Base-by-base conservation (phyloP, 2,888 invertebrate species). In the Agrilus cyanescens region DNA sequence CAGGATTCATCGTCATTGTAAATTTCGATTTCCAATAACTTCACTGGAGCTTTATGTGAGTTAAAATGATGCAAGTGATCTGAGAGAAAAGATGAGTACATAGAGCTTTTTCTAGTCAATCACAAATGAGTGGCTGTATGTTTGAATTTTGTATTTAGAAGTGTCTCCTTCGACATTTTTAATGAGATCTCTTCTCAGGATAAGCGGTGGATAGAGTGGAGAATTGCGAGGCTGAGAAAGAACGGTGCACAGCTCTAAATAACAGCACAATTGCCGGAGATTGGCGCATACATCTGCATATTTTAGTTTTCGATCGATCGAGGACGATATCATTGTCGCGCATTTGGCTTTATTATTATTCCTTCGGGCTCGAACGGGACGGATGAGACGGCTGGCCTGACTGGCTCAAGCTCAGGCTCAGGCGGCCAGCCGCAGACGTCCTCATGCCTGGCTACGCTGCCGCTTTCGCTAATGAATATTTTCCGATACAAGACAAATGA, bases 211-310 rank as follows among this genome's bases (percentile, higher is more conserved):
- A 20, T 20, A 4, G 20, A 20, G 20, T 20, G 7, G 20, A 62
- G 62, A 63, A 63, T 62, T 61, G 58, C 60, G 53, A 53, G 57
- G 56, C 54, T 58, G 56, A 57, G 59, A 60, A 60, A 53, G 20
- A 20, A 20, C 20, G 20, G 20, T 59, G 62, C 58, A 37, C 58
- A 56, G 57, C 57, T 58, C 63, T 63, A 65, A 65, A 63, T 65
- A 62, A 64, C 64, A 63, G 60, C 58, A 64, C 63, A 65, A 65
- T 64, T 65, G 64, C 63, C 62, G 55, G 63, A 63, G 63, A 65
- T 63, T 63, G 61, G 59, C 52, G 64, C 63, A 65, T 63, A 63
- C 58, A 65, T 65, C 63, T 65, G 63, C 65, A 65, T 65, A 65
- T 63, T 56, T 65, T 64, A 60, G 53, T 54, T 54, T 55, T 53